These are phyloP conservation scores for Diploscapter pachys DNA, from an alignment of 1,140 invertebrate genomes.

Conservation along the genomic window DNA sequence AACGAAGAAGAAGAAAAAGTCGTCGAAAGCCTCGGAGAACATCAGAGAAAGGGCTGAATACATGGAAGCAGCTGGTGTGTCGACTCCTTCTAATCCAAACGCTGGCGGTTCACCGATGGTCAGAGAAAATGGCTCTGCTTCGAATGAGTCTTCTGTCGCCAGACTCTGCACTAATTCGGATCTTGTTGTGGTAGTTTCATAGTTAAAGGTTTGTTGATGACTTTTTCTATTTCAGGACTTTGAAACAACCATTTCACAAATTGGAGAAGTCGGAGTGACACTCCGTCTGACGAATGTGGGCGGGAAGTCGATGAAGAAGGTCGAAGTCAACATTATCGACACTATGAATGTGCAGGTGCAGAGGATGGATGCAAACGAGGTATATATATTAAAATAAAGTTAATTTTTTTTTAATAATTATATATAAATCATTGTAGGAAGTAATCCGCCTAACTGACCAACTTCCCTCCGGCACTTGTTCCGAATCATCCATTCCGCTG, in stretches of 20 bases:
- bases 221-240: conserved; percentile 2
- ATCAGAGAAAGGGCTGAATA: conserved; percentile 18
- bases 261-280: conserved; percentile 11
- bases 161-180: neutral
- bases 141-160: neutral
- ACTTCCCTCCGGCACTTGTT: conserved; percentile 37
- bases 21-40: conserved; percentile 30
- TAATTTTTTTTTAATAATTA: no score
- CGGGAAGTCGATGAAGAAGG: conserved; percentile 2
- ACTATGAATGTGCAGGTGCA: conserved; percentile 10
- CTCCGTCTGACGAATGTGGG: neutral
- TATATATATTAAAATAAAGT: no score
- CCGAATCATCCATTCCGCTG: conserved; percentile 53
- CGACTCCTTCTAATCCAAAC: conserved; percentile 36
- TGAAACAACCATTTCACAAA: conserved; percentile 2
- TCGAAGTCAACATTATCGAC: conserved; percentile 6
- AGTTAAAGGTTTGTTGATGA: no score
- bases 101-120: conserved; percentile 10
- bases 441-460: neutral
- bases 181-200: conserved; percentile 21
- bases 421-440: neutral
- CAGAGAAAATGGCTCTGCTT: conserved; percentile 7
- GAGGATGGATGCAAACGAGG: neutral
- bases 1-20: conserved; percentile 53
- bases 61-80: conserved; percentile 37